A percentile compares a stretch with the other conserved stretches of the same genome.
These are phyloP conservation scores for Gyps fulvus DNA, from an alignment of 2,113 vertebrate genomes.

Conservation along the genomic window DNA sequence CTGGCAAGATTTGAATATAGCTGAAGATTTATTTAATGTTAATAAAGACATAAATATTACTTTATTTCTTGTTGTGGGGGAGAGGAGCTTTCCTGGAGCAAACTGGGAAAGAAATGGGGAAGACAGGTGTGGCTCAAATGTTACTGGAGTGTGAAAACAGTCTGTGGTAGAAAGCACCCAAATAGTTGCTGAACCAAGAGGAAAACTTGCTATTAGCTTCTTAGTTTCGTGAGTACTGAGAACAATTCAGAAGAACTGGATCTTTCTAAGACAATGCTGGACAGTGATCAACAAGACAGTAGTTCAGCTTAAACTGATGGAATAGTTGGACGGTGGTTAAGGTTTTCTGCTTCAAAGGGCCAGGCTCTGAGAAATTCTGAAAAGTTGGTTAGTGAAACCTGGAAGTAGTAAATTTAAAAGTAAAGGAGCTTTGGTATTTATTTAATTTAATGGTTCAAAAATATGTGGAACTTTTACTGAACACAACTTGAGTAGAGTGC, in stretches of 20 bases:
- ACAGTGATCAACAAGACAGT: not conserved
- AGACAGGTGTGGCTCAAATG: not conserved
- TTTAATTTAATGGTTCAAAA: not conserved
- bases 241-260: not conserved
- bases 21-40: not conserved
- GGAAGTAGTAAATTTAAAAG: not conserved
- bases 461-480: not conserved
- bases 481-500: not conserved
- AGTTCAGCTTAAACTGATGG: not conserved
- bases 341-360: not conserved
- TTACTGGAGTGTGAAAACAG: not conserved
- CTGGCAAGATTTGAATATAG: not conserved
- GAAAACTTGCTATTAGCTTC: not conserved
- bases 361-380: not conserved
- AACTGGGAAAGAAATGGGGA: not conserved
- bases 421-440: not conserved
- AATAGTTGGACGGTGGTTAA: not conserved
- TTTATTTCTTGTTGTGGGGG: not conserved
- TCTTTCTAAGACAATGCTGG: not conserved
- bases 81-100: not conserved
- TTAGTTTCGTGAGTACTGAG: not conserved
- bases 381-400: not conserved
- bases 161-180: not conserved
- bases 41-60: not conserved
- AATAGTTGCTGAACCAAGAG: not conserved